Percentiles rank a stretch among this genome's conserved stretches.
These are phyloP conservation scores for Scolopax rusticola DNA, from an alignment of 2,797 vertebrate species.

Conservation along the genomic window DNA sequence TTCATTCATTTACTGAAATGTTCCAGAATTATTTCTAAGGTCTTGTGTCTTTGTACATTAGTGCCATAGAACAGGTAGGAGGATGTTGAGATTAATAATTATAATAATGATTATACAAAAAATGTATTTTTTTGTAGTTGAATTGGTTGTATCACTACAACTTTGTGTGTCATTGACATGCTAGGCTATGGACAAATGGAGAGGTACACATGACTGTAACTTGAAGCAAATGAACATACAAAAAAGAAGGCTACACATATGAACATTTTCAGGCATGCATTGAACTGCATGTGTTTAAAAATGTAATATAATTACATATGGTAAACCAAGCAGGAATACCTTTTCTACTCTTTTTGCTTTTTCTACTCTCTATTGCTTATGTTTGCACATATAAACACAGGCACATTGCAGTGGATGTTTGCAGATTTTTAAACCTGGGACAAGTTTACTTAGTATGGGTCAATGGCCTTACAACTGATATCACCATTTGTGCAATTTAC, in stretches of 20 bases:
- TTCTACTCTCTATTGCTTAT: neutral
- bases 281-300: neutral
- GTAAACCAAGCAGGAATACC: neutral
- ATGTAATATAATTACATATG: neutral
- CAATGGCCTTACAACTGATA: constrained; percentile 26
- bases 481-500: constrained; percentile 16
- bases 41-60: neutral
- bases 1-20: neutral
- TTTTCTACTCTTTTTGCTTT: neutral
- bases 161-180: neutral
- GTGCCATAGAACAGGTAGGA: neutral
- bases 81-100: neutral
- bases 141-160: neutral
- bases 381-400: neutral
- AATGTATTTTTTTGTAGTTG: fast-evolving
- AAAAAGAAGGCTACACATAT: neutral
- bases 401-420: neutral
- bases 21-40: neutral
- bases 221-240: neutral
- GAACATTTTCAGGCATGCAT: neutral
- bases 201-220: neutral
- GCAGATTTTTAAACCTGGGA: neutral
- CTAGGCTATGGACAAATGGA: neutral
- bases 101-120: neutral
- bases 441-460: constrained; percentile 7